Conservation (phyloP, 2,113 vertebrate genomes). For the Thoracochromis brauschi region DNA sequence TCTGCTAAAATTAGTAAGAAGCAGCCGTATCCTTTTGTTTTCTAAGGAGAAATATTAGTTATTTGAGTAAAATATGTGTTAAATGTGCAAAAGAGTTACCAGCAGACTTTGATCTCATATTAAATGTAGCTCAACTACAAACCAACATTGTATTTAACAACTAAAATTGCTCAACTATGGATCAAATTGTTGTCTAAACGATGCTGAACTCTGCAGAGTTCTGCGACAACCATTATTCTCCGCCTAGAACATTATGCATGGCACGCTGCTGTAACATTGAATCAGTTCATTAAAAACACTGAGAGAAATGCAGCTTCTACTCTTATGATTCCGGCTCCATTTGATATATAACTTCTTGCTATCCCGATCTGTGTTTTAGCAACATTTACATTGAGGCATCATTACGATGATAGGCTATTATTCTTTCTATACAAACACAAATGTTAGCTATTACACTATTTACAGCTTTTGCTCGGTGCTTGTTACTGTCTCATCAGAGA, state of each 20-base stretch:
- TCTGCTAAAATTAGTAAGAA: not conserved
- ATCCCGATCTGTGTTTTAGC: not conserved
- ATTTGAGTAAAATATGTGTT: not conserved
- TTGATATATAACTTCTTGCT: not conserved
- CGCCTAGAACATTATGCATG: not conserved
- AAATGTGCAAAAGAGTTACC: not conserved
- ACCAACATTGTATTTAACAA: not conserved
- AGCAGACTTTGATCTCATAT: not conserved
- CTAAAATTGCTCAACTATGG: not conserved
- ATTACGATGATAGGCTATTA: not conserved
- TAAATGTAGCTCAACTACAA: not conserved
- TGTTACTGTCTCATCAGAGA: constrained; percentile 3
- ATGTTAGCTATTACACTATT: not conserved
- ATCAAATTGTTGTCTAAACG: not conserved
- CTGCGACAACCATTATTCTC: not conserved
- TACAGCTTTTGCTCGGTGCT: not conserved
- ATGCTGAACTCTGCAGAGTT: not conserved
- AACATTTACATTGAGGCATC: not conserved
- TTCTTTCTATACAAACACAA: not conserved
- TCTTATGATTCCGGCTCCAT: not conserved
- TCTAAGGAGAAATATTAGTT: not conserved
- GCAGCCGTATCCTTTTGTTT: not conserved
- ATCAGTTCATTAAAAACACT: not conserved
- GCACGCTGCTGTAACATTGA: not conserved
- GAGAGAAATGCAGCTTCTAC: not conserved